phyloP scores from a whole-genome alignment of 2,888 invertebrate genomes.

The Bedellia somnulentella region DNA sequence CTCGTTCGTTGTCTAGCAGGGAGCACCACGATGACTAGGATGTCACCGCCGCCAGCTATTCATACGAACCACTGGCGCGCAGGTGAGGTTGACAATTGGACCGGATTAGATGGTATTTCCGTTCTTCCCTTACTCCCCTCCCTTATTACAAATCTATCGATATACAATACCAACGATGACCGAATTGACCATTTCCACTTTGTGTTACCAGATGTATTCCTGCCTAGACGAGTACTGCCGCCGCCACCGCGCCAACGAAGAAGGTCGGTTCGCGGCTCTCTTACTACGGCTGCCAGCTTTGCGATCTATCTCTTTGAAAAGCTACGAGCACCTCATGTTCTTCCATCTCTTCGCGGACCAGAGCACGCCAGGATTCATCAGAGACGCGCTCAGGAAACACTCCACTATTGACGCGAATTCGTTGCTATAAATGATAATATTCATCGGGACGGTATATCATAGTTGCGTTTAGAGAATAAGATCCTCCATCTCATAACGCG shows the following conservation, averaged over 20 bases:
- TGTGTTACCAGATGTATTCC: constrained; percentile 68
- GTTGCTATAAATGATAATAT: constrained; percentile 20
- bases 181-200: not conserved
- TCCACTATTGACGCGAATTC: constrained; percentile 41
- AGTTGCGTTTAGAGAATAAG: too few relatives aligned
- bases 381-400: constrained; percentile 72
- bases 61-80: too few relatives aligned
- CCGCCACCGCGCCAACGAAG: constrained; percentile 83
- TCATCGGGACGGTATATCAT: not conserved
- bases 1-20: too few relatives aligned
- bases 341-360: constrained; percentile 88
- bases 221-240: constrained; percentile 95
- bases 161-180: not conserved
- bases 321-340: constrained; percentile 93
- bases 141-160: too few relatives aligned
- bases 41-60: too few relatives aligned
- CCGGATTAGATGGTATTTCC: too few relatives aligned
- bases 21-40: too few relatives aligned
- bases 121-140: too few relatives aligned
- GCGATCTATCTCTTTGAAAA: constrained; percentile 90
- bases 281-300: constrained; percentile 86
- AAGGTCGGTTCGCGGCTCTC: constrained; percentile 93
- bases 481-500: too few relatives aligned
- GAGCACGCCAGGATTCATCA: constrained; percentile 81
- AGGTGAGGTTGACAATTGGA: too few relatives aligned